Base-by-base conservation (phyloP, 37 sponge, comb jelly and placozoan species). In the Haliclona indistincta region DNA sequence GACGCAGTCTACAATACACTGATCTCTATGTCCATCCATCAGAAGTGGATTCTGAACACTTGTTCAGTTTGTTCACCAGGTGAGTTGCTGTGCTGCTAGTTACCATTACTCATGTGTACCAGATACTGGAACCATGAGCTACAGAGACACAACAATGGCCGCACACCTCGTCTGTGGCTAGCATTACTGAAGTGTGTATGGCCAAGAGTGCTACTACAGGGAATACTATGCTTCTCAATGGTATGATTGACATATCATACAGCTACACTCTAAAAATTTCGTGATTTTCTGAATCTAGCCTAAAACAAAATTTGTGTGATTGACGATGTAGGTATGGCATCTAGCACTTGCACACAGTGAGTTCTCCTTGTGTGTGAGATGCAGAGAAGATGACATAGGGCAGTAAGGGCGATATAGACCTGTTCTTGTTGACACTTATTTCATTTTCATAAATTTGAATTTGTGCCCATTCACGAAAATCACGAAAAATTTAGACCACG, bases 11-110 rank as follows among this genome's bases (percentile, higher is more conserved):
- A 1, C 37, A 64, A 0, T 76, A 90, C 20, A 38, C 63, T 17
- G 90, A 90, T 62, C 68, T 90, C 1, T 90, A 90, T 64, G 77
- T 36, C 42, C 75, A 67, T 52, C 88, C 88, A 13, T 3, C 22
- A 2, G 85, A 85, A 71, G 40, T 73, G 19, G 71, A 79, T 40
- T 81, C 90, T 1, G 58, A 90, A 38, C 5, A 38, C 13, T 81
- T 90, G 49, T 49, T 84, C 36, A 22, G 76, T 7, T 42, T 42
- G 26, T 90, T 90, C 67, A 79, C 84, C 54, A 71, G 54, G 90
- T 90, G 55, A 32, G 60, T 58, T 37, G 37, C 66, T 5, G 36
- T 33, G 2, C 1, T 33, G 1, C 3, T 4, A 15, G 15, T 47
- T 47, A 47, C 15, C 51, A 47, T 47, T 47, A 47, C 10, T 47